These are phyloP conservation scores for Dione vanillae DNA, from an alignment of 2,888 invertebrate genomes.

Conservation along the genomic window DNA sequence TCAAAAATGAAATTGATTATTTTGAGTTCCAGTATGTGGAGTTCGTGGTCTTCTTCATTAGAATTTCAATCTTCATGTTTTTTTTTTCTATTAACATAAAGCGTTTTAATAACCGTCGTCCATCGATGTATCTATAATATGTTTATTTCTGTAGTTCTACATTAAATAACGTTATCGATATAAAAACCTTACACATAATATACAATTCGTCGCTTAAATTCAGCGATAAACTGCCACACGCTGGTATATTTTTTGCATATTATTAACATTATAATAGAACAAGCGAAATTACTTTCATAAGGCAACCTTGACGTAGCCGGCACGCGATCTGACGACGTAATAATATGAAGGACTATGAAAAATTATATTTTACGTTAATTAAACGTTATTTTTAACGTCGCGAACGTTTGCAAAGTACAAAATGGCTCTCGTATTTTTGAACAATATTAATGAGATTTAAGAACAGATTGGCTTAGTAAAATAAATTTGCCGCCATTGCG, in stretches of 20 bases:
- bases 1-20: no score
- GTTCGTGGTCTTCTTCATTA: no score
- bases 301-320: slow-evolving; percentile 24
- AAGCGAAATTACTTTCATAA: slow-evolving; percentile 4
- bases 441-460: slow-evolving; percentile 10
- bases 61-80: no score
- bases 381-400: slow-evolving; percentile 17
- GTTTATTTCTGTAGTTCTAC: background rate
- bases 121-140: background rate
- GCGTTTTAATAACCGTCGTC: no score
- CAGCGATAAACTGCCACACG: background rate
- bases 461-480: background rate
- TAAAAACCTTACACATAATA: background rate
- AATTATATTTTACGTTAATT: slow-evolving; percentile 18
- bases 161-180: background rate
- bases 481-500: background rate
- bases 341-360: slow-evolving; percentile 8
- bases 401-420: background rate
- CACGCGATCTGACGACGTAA: slow-evolving; percentile 26
- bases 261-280: slow-evolving; percentile 28
- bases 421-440: slow-evolving; percentile 4
- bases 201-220: background rate
- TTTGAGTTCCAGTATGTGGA: no score
- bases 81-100: no score
- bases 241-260: slow-evolving; percentile 16